phyloP scores from a whole-genome alignment of 30 jellyfish, hydroid and myxozoan species.

The Turritopsis dohrnii region DNA sequence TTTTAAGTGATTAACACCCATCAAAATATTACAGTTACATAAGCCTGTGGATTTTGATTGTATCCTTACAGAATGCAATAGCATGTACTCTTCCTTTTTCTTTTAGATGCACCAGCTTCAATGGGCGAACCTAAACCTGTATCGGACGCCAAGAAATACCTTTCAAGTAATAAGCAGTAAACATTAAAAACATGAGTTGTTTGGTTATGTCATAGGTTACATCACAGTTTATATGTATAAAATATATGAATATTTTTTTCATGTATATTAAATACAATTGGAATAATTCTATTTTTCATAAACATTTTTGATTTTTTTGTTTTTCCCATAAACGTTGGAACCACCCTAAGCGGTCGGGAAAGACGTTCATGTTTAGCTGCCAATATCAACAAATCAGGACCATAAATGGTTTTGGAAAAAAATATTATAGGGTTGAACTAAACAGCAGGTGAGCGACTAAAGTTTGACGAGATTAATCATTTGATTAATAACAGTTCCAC shows the following conservation, averaged over 20 bases:
- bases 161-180: conserved; percentile 24
- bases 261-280: background rate
- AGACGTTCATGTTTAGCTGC: background rate
- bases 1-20: background rate
- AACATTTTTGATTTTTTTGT: background rate
- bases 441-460: background rate
- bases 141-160: conserved; percentile 32
- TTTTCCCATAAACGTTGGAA: background rate
- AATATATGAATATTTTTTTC: background rate
- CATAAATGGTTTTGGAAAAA: background rate
- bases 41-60: no score
- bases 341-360: conserved; percentile 4
- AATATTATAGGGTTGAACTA: background rate
- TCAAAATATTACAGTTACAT: no score
- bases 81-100: background rate
- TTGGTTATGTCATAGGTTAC: background rate
- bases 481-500: background rate
- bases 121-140: background rate
- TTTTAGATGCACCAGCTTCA: background rate
- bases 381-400: background rate
- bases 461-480: background rate
- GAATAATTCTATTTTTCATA: background rate
- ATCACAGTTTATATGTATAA: background rate
- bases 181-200: background rate
- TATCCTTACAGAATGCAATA: no score